phyloP scores from a whole-genome alignment of 2,113 vertebrate genomes.

The Smithornis capensis region DNA sequence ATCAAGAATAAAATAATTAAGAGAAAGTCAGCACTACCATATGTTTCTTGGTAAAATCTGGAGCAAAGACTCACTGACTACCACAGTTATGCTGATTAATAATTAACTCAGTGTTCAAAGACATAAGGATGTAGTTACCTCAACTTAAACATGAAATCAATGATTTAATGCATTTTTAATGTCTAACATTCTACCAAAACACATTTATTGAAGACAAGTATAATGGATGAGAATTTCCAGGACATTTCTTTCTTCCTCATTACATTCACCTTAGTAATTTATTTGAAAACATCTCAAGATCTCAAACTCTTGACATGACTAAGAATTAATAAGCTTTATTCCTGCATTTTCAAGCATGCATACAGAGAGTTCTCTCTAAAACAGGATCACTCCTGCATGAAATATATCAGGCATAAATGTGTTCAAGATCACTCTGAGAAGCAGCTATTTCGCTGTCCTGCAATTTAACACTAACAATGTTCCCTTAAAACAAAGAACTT shows the following conservation, averaged over 20 bases:
- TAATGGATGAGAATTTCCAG: not conserved
- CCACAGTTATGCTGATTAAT: not conserved
- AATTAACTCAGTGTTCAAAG: not conserved
- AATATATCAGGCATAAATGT: not conserved
- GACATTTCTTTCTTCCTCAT: not conserved
- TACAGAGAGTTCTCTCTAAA: not conserved
- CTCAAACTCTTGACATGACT: not conserved
- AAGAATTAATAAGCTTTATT: not conserved
- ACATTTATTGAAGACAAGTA: not conserved
- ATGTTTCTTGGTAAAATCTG: not conserved
- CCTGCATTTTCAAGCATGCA: not conserved
- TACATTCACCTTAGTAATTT: not conserved
- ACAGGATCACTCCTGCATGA: not conserved
- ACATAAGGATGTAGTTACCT: not conserved
- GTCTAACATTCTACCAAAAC: not conserved
- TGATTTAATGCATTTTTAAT: not conserved
- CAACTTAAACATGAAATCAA: not conserved
- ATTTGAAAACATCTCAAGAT: not conserved
- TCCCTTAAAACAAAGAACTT: not conserved
- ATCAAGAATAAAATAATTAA: not conserved
- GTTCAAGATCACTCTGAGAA: not conserved
- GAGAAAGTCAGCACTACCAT: not conserved
- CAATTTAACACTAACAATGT: accelerated
- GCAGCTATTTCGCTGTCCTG: not conserved
- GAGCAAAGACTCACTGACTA: not conserved